phyloP scores from a whole-genome alignment of 2,888 invertebrate genomes.

The Campoplex nolae region DNA sequence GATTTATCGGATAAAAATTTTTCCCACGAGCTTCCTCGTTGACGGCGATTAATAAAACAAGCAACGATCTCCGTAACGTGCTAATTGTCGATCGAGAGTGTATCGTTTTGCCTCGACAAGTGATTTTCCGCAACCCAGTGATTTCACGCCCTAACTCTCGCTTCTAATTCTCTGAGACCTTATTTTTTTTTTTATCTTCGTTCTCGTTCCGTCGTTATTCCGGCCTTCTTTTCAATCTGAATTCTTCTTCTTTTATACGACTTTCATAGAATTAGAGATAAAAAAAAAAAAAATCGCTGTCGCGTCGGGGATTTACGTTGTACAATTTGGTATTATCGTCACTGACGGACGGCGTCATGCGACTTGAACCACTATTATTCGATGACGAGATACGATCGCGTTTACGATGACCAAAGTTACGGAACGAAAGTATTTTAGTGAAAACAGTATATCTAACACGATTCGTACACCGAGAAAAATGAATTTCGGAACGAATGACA shows the following conservation, averaged over 20 bases:
- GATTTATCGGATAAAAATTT: background rate
- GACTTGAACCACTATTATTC: background rate
- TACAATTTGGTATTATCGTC: background rate
- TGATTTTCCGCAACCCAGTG: slow-evolving; percentile 36
- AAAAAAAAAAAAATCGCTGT: background rate
- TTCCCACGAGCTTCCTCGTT: background rate
- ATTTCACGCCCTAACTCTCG: slow-evolving; percentile 48
- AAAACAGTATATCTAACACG: slow-evolving; percentile 39
- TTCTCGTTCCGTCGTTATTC: slow-evolving; percentile 24
- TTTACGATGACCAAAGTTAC: slow-evolving; percentile 43
- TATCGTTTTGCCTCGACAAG: slow-evolving; percentile 16
- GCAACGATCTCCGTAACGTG: background rate
- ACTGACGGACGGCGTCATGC: background rate
- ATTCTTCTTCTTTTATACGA: background rate
- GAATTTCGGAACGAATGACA: background rate
- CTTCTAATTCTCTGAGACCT: slow-evolving; percentile 36
- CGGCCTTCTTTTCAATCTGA: background rate
- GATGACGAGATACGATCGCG: slow-evolving; percentile 38
- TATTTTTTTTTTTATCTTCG: slow-evolving; percentile 11
- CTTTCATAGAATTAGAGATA: background rate
- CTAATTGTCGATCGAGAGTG: background rate
- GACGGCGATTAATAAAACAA: background rate
- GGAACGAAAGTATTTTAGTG: background rate
- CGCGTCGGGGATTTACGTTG: background rate
- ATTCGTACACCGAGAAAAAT: slow-evolving; percentile 30